Evolutionary conservation across 2,113 vertebrate genomes (phyloP), one percentile per base, ranked within the genome.

Genomic region (Lophochroa leadbeateri): DNA sequence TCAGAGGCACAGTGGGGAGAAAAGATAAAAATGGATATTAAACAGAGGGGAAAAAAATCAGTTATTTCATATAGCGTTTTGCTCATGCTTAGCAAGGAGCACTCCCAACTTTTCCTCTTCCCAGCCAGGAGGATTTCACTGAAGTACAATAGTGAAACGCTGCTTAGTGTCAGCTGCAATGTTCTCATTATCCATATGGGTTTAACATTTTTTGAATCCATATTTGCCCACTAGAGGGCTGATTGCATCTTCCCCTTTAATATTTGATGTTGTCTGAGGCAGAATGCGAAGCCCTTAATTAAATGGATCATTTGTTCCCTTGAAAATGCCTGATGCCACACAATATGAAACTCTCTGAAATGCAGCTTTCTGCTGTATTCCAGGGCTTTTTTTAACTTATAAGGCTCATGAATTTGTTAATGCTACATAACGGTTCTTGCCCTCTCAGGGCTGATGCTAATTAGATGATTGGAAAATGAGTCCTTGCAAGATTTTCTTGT

Each of bases 181-280:
- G 52, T 60, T 90, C 77, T 93, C 71, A 78, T 88, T 90, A 90
- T 57, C 77, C 14, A 0, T 49, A 44, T 31, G 71, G 58, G 89
- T 88, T 77, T 79, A 86, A 84, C 80, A 24, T 39, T 68, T 69
- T 94, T 87, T 80, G 1, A 75, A 84, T 91, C 88, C 64, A 8
- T 92, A 84, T 88, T 93, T 95, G 80, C 96, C 95, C 96, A 89
- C 95, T 94, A 95, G 96, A 92, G 92, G 94, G 95, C 94, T 94
- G 86, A 68, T 91, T 82, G 52, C 83, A 82, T 94, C 88, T 61
- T 92, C 57, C 7, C 61, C 69, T 95, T 92, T 92, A 94, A 94
- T 96, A 94, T 95, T 95, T 94, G 94, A 86, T 95, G 76, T 50
- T 83, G 88, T 90, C 88, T 94, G 94, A 80, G 74, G 74, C 91